Base-by-base conservation (phyloP, 2,888 invertebrate genomes). In the Xestia xanthographa region DNA sequence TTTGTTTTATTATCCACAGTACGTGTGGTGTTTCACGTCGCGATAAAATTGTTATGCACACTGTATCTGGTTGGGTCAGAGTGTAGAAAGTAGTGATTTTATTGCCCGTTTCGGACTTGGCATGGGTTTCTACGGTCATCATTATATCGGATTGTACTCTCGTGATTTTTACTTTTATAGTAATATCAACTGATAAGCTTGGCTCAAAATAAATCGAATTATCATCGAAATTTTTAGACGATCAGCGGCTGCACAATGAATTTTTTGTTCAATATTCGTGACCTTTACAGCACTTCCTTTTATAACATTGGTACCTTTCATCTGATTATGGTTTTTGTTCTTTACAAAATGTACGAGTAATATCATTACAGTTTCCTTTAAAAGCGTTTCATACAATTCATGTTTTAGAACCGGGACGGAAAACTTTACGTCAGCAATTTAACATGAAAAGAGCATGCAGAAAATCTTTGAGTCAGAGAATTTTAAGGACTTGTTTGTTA, bases 1-100 rank as follows among this genome's bases (percentile, higher is more conserved):
- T 88, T 86, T 84, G 86, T 80, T 88, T 88, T 86, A 87, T 85
- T 89, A 75, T 86, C 75, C 80, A 26, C 14, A 83, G 41, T 72
- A 82, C 77, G 72, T 71, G 70, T 43, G n/a, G 43, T 67, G 67
- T 77, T 79, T 77, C 70, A 70, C 79, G 70, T 66, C 17, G 45
- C 60, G 45, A 84, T 81, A 78, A 78, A 87, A 73, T 79, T 74
- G 75, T 70, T 66, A 80, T 83, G 77, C 77, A 72, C 43, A 80
- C 63, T 69, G 72, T 71, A 79, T 71, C 65, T 65, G 60, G 60
- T 72, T 68, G 14, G 66, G 56, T 77, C 71, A 72, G 48, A 70
- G 50, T 43, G 48, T 75, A 41, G 67, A 83, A 82, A 83, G 75
- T 70, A n/a, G 77, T 66, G 62, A 72, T 78, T 84, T 75, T 79